Evolutionary conservation across 2,888 invertebrate genomes (phyloP), one percentile per base, ranked within the genome.

Genomic region (Rotaria socialis): DNA sequence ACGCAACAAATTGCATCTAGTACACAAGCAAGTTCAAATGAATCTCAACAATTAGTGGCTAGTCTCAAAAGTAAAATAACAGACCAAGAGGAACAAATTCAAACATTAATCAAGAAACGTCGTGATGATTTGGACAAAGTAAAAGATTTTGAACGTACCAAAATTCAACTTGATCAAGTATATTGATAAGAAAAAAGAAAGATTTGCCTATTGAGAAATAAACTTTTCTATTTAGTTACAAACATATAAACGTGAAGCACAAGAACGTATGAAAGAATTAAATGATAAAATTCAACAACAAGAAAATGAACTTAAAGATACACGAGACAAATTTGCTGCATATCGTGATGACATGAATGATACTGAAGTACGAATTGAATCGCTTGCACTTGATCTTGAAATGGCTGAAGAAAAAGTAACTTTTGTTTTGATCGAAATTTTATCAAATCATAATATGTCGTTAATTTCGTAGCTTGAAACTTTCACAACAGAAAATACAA

Each of bases 371-470:
- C 96, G 96, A 0, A 94, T 98, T 0, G 99, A 99, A 92, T 95
- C 99, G 94, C 96, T 97, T 0, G 96, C 97, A 0, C 92, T 99
- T 0, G 99, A 99, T 91, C 97, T 96, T 91, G 98, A 99, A 93
- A 97, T 99, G 96, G 98, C 99, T 0, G 99, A 99, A 90, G 98
- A 98, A 89, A 95, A 95, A 91, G 92, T 90, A 84, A 85, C 5
- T 43, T 67, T 47, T 10, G 0, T 43, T 27, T 35, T 35, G 2
- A 35, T 35, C 35, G 43, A 8, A 24, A 2, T 75, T 75, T 24
- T n/a, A 19, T n/a, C 3, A 8, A 3, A 27, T 52, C 52, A 1
- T 24, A 22, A 24, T n/a, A 24, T 22, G 84, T 75, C 5, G 11
- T 22, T 86, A 27, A 22, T n/a, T 35, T 67, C 8, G 1, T 55